Evolutionary conservation across 2,113 vertebrate genomes (phyloP).

Genomic region (Axis porcinus): DNA sequence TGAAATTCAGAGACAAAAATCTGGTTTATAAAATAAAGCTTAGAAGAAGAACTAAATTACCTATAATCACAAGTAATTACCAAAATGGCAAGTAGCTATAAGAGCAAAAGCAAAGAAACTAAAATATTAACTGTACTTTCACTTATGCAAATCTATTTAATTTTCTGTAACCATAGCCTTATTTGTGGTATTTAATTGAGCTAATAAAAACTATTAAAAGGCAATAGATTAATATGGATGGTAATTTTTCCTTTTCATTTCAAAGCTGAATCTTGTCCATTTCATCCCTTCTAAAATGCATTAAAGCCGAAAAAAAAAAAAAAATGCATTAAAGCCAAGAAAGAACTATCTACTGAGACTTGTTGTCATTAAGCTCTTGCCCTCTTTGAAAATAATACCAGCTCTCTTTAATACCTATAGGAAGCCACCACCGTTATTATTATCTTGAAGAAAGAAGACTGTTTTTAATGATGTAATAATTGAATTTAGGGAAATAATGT

Average conservation of each 20-base stretch:
- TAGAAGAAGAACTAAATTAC: background rate
- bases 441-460: background rate
- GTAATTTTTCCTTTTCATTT: background rate
- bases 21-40: background rate
- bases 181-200: background rate
- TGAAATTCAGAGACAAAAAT: constrained; percentile 10
- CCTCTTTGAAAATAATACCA: background rate
- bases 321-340: background rate
- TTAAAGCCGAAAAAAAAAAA: background rate
- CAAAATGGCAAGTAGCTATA: background rate
- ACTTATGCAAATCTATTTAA: background rate
- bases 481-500: background rate
- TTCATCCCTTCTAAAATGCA: background rate
- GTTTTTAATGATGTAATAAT: background rate
- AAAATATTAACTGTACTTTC: background rate
- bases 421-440: background rate
- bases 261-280: background rate
- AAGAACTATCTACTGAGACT: background rate
- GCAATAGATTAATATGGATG: background rate
- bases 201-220: constrained; percentile 6
- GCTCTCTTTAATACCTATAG: background rate
- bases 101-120: background rate
- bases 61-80: background rate
- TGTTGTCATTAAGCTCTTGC: background rate
- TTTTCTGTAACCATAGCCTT: background rate